Conservation (phyloP, 1,140 invertebrate genomes). For the Dendrolimus kikuchii region DNA sequence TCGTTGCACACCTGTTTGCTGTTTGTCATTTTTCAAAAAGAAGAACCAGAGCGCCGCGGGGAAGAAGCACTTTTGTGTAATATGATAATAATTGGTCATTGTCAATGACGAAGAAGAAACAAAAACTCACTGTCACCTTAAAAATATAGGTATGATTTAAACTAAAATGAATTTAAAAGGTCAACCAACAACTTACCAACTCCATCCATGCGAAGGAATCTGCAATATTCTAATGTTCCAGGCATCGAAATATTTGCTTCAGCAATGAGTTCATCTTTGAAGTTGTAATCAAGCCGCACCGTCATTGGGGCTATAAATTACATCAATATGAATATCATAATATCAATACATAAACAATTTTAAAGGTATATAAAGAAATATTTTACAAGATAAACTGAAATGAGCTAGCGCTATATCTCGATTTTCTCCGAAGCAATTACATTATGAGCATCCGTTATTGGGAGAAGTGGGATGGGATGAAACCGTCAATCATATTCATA, state of each 20-base stretch:
- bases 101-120: neutral
- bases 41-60: neutral
- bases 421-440: too few relatives aligned
- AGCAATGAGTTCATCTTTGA: slow-evolving; percentile 10
- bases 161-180: neutral
- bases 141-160: neutral
- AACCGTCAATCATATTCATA: too few relatives aligned
- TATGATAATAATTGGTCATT: neutral
- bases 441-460: too few relatives aligned
- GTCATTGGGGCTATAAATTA: slow-evolving; percentile 25
- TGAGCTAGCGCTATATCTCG: too few relatives aligned
- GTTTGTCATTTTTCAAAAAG: too few relatives aligned
- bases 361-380: too few relatives aligned
- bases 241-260: slow-evolving; percentile 13
- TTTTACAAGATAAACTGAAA: too few relatives aligned
- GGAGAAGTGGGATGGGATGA: too few relatives aligned
- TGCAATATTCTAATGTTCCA: slow-evolving; percentile 37
- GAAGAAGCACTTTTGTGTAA: neutral
- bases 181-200: slow-evolving; percentile 22
- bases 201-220: slow-evolving; percentile 52
- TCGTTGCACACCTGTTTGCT: too few relatives aligned
- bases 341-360: too few relatives aligned
- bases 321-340: too few relatives aligned
- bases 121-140: slow-evolving; percentile 1
- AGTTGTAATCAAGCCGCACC: slow-evolving; percentile 11